Evolutionary conservation across 1,140 invertebrate genomes (phyloP), one percentile per base, ranked within the genome.

Genomic region (Bacillus rossius): DNA sequence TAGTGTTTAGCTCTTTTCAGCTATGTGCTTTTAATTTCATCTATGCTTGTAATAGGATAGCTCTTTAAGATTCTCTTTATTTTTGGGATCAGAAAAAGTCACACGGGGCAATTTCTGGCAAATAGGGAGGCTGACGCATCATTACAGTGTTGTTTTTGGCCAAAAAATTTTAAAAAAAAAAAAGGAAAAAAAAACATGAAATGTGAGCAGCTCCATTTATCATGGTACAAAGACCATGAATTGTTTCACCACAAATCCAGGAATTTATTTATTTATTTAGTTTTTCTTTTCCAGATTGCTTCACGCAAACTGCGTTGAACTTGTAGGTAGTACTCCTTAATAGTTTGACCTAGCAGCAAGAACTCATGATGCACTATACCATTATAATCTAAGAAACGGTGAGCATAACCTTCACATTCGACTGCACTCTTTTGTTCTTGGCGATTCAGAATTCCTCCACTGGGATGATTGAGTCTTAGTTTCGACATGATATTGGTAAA

Each of bases 241-340:
- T n/a, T n/a, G 20, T 40, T 40, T 40, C 20, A 38, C 26, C 50
- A 40, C 26, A 53, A 53, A 53, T 53, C 50, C 50, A 58, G 63
- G 22, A 41, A 47, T 57, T n/a, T n/a, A n/a, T n/a, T n/a, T n/a
- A n/a, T n/a, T n/a, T n/a, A n/a, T n/a, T n/a, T n/a, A n/a, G n/a
- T n/a, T n/a, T n/a, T n/a, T n/a, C 61, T 62, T 62, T 42, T 54
- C 43, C 58, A 52, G 10, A 67, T 61, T 61, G 60, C 59, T 65
- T 66, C 67, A 45, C 62, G 62, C 62, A 67, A 65, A 68, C 61
- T 56, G 59, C 63, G 64, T 57, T 61, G 57, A 65, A 67, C 61
- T 56, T 54, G 5, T 20, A 63, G 22, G 41, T 63, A 64, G 45
- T 65, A 64, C 43, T 68, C 57, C 43, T 69, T 68, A 22, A 70